Conservation (phyloP, 2,797 vertebrate species). For the Prionace glauca region DNA sequence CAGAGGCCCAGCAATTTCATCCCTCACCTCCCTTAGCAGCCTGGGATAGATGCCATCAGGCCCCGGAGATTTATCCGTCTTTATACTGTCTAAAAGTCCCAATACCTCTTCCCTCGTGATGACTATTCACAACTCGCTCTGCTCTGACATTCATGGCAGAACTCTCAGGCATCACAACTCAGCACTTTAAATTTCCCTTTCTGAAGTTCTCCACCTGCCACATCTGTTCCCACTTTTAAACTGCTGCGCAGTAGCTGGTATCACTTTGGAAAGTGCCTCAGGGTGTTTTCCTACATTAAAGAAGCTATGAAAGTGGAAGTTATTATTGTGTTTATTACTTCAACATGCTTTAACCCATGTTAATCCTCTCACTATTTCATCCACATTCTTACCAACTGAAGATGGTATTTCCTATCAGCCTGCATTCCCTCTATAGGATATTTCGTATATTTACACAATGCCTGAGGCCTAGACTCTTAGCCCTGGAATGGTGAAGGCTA, state of each 20-base stretch:
- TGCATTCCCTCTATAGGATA: not conserved
- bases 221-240: slow-evolving; percentile 10
- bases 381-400: not conserved
- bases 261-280: not conserved
- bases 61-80: no score
- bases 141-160: not conserved
- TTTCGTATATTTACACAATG: not conserved
- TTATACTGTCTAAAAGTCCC: no score
- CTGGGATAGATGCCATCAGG: no score
- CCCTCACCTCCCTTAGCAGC: no score
- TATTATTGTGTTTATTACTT: not conserved
- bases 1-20: no score
- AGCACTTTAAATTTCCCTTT: not conserved
- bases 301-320: not conserved
- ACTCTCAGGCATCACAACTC: not conserved
- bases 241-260: not conserved
- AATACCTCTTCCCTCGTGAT: no score
- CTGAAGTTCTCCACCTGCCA: not conserved
- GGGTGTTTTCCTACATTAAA: not conserved
- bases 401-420: not conserved
- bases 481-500: not conserved
- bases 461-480: not conserved
- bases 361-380: not conserved
- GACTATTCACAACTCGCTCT: not conserved
- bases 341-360: not conserved